A percentile compares a stretch with the other conserved stretches of the same genome.
phyloP scores from a whole-genome alignment of 2,797 vertebrate species.

The Thaleichthys pacificus region DNA sequence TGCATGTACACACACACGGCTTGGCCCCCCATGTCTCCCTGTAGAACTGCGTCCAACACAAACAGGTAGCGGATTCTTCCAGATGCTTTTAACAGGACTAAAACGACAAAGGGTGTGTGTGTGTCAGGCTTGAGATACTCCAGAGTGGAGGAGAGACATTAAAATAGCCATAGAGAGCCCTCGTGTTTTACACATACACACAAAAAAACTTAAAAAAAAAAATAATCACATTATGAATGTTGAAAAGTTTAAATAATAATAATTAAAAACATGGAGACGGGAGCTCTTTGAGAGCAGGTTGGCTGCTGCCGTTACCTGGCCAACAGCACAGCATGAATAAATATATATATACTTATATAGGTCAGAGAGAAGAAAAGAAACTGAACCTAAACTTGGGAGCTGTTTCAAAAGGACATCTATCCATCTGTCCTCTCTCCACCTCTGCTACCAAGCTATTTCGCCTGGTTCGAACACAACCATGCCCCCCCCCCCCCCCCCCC shows the following conservation, averaged over 20 bases:
- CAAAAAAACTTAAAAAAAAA: constrained; percentile 6
- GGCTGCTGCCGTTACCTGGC: constrained; percentile 69
- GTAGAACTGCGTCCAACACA: constrained; percentile 31
- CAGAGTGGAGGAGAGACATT: constrained; percentile 37
- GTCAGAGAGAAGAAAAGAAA: constrained; percentile 52
- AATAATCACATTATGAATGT: constrained; percentile 71
- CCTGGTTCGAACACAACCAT: constrained; percentile 31
- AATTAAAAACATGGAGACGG: constrained; percentile 68
- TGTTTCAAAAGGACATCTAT: constrained; percentile 64
- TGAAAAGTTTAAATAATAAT: constrained; percentile 79
- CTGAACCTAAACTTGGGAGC: constrained; percentile 50
- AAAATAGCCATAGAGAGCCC: constrained; percentile 66
- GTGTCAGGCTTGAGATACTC: constrained; percentile 32
- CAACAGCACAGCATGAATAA: constrained; percentile 75
- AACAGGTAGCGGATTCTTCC: constrained; percentile 55
- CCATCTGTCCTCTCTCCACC: constrained; percentile 43
- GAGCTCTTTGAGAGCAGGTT: constrained; percentile 80
- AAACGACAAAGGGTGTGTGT: constrained; percentile 1
- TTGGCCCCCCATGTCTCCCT: constrained; percentile 6
- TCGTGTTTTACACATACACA: constrained; percentile 71
- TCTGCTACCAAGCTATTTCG: constrained; percentile 53
- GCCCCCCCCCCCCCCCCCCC: neutral
- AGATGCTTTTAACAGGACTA: constrained; percentile 30
- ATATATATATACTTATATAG: constrained; percentile 70
- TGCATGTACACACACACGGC: constrained; percentile 8